Percentiles rank a stretch among this genome's conserved stretches.
phyloP scores from a whole-genome alignment of 2,888 invertebrate genomes.

The Patella ulyssiponensis region DNA sequence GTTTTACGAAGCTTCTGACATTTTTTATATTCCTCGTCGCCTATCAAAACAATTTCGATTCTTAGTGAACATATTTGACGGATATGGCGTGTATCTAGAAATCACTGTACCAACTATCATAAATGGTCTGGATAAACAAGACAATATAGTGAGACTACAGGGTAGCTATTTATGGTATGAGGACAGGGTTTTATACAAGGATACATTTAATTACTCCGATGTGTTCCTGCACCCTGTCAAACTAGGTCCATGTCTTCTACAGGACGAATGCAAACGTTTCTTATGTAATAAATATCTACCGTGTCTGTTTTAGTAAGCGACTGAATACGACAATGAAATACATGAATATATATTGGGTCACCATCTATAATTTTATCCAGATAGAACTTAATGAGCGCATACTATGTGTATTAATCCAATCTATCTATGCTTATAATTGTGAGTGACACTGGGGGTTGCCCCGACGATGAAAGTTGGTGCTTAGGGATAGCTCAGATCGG shows the following conservation, averaged over 20 bases:
- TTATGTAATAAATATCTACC: neutral
- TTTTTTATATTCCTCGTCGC: slow-evolving; percentile 20
- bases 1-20: slow-evolving; percentile 30
- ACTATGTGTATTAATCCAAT: no score
- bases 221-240: slow-evolving; percentile 25
- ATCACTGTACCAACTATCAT: slow-evolving; percentile 25
- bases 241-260: neutral
- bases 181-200: slow-evolving; percentile 4
- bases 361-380: no score
- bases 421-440: no score
- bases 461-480: no score
- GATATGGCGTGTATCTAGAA: slow-evolving; percentile 17
- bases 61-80: slow-evolving; percentile 16
- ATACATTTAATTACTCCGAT: slow-evolving; percentile 16
- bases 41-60: slow-evolving; percentile 19
- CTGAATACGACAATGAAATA: no score
- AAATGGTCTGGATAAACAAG: slow-evolving; percentile 14
- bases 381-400: no score
- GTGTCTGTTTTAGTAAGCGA: neutral
- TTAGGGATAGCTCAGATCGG: no score
- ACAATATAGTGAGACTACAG: slow-evolving; percentile 15
- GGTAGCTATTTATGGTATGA: slow-evolving; percentile 26
- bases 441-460: no score
- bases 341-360: no score
- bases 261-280: neutral